Conservation (phyloP, 2,888 invertebrate genomes). For the Macrophya alboannulata region DNA sequence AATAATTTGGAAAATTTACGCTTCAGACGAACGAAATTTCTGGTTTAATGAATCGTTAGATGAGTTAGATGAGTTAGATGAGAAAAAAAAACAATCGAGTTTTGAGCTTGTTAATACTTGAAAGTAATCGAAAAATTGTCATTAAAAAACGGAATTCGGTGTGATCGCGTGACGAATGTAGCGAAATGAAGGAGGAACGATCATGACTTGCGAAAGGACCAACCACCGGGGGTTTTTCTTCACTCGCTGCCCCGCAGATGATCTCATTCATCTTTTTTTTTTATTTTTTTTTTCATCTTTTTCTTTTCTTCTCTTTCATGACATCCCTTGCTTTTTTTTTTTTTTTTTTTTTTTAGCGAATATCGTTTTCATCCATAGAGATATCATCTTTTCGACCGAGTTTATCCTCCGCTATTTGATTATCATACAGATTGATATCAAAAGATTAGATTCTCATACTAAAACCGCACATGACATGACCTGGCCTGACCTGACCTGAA, state of each 20-base stretch:
- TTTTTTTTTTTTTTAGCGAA: neutral
- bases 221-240: neutral
- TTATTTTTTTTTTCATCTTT: neutral
- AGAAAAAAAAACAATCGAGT: no score
- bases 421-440: conserved; percentile 45
- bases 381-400: conserved; percentile 33
- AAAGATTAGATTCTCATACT: conserved; percentile 40
- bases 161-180: neutral
- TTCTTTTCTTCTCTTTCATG: neutral
- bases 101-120: no score
- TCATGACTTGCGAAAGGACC: conserved; percentile 20
- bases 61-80: no score
- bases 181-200: neutral
- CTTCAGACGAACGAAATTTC: no score
- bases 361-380: conserved; percentile 24
- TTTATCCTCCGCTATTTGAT: conserved; percentile 29
- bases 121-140: neutral
- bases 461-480: neutral
- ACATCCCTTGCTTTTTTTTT: neutral
- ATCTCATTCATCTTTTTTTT: conserved; percentile 29
- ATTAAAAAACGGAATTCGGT: conserved; percentile 15
- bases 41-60: no score
- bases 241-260: neutral
- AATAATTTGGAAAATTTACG: no score
- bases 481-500: neutral